Evolutionary conservation across 1,140 invertebrate genomes (phyloP), one percentile per base, ranked within the genome.

Genomic region (Stegodyphus dumicola): DNA sequence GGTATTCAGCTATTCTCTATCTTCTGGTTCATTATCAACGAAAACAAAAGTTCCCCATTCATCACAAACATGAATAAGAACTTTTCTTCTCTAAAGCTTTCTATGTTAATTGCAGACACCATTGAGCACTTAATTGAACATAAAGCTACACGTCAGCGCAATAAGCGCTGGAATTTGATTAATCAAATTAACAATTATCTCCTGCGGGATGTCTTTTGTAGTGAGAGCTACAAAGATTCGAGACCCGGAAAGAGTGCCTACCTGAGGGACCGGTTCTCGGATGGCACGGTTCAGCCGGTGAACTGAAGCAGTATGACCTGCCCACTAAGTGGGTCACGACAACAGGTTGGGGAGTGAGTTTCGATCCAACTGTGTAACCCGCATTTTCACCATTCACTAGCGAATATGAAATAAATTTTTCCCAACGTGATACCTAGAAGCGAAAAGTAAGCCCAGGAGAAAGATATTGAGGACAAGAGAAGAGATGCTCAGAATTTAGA

Each of bases 241-340:
- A 56, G 51, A 75, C 56, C 73, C 73, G 73, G 73, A 75, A 75
- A 75, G 56, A 75, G 73, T 60, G n/a, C 56, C 53, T 75, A 49
- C n/a, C 69, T 48, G 33, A 17, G 15, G 18, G 65, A 79, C 77
- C 77, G 77, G 77, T 79, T 79, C n/a, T n/a, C n/a, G n/a, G n/a
- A n/a, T 77, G 76, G 66, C 77, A 79, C 77, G 77, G 67, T 70
- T 79, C 77, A 79, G 56, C 77, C 67, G 56, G 77, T 79, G 77
- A 79, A 79, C 77, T 79, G 77, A 70, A 79, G 77, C 67, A 64
- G 51, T 69, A 52, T 71, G 77, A 79, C 77, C 77, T 49, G 77
- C 77, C 77, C 51, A 64, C 77, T 56, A 79, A 79, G 52, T 70
- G 77, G 67, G 77, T 79, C 66, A 79, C 65, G 56, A n/a, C 66